Base-by-base conservation (phyloP, 2,113 vertebrate species). In the Heliornis fulica region DNA sequence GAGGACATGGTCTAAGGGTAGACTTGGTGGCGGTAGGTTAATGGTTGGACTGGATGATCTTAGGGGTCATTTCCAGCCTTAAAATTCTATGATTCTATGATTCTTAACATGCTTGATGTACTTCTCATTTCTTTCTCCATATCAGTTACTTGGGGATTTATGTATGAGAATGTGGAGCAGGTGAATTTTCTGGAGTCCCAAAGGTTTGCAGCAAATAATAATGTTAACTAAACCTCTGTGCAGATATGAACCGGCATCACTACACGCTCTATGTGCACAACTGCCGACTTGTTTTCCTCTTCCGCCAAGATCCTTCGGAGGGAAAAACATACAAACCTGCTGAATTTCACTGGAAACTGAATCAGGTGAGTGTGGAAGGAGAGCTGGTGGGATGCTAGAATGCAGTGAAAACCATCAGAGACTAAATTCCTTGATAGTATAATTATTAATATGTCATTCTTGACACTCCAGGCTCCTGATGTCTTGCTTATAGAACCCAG, bases 281-380 rank as follows among this genome's bases (percentile, higher is more conserved):
- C 97, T 99, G 99, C 95, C 98, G 99, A 12, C 98, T 99, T 5
- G 98, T 99, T 21, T 98, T 99, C 87, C 99, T 99, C 45, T 98
- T 99, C 77, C 99, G 99, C 32, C 99, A 99, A 95, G 99, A 99
- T 2, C 98, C 99, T 8, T 97, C 98, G 0, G 98, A 98, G 89
- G 98, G 98, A 0, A 99, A 98, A 76, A 98, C 97, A 15, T 99
- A 99, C 97, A 99, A 98, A 90, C 99, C 99, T 11, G 99, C 99
- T 0, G 99, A 99, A 85, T 99, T 99, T 74, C 99, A 99, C 97
- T 99, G 99, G 99, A 99, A 99, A 53, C 93, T 99, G 0, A 98
- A 99, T n/a, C 99, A 99, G 98, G 99, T 99, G 72, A 92, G 98
- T 84, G 22, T 46, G 53, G 25, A 20, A 11, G 46, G 29, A 20